These are phyloP conservation scores for Leucania comma DNA, from an alignment of 2,888 invertebrate genomes.

Conservation along the genomic window DNA sequence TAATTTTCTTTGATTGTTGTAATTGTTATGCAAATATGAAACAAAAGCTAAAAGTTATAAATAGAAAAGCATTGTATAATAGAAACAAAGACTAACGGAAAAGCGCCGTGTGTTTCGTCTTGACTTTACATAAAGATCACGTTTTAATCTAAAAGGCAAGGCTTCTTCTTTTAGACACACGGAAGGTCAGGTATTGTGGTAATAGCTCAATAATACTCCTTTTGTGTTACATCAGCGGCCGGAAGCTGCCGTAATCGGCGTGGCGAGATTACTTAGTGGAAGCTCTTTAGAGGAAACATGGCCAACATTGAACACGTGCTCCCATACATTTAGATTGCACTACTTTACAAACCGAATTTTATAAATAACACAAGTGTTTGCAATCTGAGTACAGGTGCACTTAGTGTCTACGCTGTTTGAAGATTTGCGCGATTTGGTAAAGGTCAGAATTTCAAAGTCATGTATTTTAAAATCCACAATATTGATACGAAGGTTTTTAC, in stretches of 20 bases:
- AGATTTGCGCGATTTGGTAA: background rate
- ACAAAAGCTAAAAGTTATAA: background rate
- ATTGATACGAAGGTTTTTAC: background rate
- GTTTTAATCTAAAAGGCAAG: background rate
- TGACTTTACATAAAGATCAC: conserved; percentile 2
- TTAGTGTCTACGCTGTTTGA: conserved; percentile 1
- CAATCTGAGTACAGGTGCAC: conserved; percentile 9
- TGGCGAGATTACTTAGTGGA: conserved; percentile 17
- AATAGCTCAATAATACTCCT: conserved; percentile 19
- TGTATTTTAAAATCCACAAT: background rate
- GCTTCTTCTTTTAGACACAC: conserved; percentile 4
- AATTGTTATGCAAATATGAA: conserved; percentile 1
- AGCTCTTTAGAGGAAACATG: conserved; percentile 18
- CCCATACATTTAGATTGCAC: conserved; percentile 26
- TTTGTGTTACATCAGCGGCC: conserved; percentile 19
- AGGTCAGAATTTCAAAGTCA: background rate
- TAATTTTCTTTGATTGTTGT: background rate
- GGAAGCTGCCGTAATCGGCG: conserved; percentile 21
- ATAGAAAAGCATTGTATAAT: conserved; percentile 5
- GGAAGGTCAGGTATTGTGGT: conserved; percentile 12
- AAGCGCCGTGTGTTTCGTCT: background rate
- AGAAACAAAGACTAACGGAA: background rate
- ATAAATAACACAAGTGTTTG: conserved; percentile 15
- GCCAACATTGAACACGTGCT: conserved; percentile 33
- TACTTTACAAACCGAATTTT: conserved; percentile 15